A percentile compares a stretch with the other conserved stretches of the same genome.
These are phyloP conservation scores for Philaethria dido DNA, from an alignment of 2,888 invertebrate species.

Conservation along the genomic window DNA sequence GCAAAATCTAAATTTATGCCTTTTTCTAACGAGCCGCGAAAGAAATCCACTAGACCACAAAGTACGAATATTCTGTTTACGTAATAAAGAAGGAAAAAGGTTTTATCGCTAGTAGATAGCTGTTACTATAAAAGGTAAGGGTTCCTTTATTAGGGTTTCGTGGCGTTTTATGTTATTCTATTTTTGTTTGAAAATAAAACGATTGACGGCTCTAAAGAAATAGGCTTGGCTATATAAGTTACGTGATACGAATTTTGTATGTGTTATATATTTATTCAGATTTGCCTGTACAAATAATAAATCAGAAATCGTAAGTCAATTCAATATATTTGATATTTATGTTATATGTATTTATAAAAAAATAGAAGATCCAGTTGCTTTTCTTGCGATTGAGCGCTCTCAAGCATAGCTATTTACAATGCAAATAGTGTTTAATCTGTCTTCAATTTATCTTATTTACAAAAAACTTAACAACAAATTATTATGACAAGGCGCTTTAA, in stretches of 20 bases:
- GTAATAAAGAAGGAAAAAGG: slow-evolving; percentile 26
- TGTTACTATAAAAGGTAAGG: slow-evolving; percentile 22
- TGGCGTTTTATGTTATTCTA: slow-evolving; percentile 17
- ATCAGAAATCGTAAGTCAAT: not conserved
- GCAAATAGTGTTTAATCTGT: no score
- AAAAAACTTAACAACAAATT: not conserved
- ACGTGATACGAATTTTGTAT: not conserved
- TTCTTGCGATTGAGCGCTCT: not conserved
- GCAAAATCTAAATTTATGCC: not conserved
- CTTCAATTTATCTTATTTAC: not conserved
- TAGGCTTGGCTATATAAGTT: not conserved
- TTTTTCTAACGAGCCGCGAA: slow-evolving; percentile 1
- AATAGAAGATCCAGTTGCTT: not conserved
- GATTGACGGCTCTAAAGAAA: not conserved
- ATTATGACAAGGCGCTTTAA: not conserved
- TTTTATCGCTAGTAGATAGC: slow-evolving; percentile 24
- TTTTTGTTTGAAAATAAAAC: slow-evolving; percentile 8
- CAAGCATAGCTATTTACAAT: not conserved
- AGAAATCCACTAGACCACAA: not conserved
- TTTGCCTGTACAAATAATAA: not conserved
- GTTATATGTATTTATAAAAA: not conserved
- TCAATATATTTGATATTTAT: not conserved
- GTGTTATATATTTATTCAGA: not conserved
- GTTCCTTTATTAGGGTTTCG: slow-evolving; percentile 24
- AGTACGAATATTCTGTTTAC: slow-evolving; percentile 18